Conservation (phyloP, 2,113 vertebrate species). For the Oryzias celebensis region DNA sequence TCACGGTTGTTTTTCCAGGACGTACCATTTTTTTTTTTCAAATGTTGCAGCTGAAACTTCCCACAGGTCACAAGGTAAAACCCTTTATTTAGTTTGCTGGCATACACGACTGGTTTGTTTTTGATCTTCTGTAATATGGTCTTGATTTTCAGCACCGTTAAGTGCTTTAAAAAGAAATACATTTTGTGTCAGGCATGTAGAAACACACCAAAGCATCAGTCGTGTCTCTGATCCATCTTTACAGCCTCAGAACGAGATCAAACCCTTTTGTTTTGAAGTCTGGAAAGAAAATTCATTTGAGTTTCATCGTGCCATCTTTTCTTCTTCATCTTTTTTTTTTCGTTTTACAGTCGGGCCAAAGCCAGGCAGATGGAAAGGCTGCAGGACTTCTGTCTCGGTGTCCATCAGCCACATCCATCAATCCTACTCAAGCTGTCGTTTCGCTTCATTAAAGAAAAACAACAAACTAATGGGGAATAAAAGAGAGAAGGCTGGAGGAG, state of each 20-base stretch:
- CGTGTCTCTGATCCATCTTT: slow-evolving; percentile 8
- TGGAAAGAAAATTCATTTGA: slow-evolving; percentile 23
- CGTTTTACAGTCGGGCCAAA: background rate
- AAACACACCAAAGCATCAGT: slow-evolving; percentile 17
- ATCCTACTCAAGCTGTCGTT: slow-evolving; percentile 22
- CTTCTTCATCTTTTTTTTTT: background rate
- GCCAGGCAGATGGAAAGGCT: slow-evolving; percentile 20
- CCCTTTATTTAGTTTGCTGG: slow-evolving; percentile 15
- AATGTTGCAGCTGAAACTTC: slow-evolving; percentile 37
- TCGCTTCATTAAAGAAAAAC: slow-evolving; percentile 3
- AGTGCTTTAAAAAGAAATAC: slow-evolving; percentile 4
- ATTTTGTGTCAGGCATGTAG: background rate
- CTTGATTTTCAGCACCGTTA: slow-evolving; percentile 16
- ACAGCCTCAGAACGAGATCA: slow-evolving; percentile 13
- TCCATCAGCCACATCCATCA: slow-evolving; percentile 28
- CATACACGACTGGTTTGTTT: slow-evolving; percentile 6
- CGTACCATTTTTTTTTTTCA: slow-evolving; percentile 40
- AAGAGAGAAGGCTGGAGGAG: background rate
- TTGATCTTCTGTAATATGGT: slow-evolving; percentile 11
- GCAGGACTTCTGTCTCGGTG: slow-evolving; percentile 10
- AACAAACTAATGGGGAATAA: slow-evolving; percentile 14
- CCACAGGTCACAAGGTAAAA: slow-evolving; percentile 37
- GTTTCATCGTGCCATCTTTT: slow-evolving; percentile 11
- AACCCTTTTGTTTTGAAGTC: slow-evolving; percentile 20
- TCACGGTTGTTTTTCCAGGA: slow-evolving; percentile 34